Conservation (phyloP, 1,140 invertebrate genomes). For the Coboldia fuscipes region DNA sequence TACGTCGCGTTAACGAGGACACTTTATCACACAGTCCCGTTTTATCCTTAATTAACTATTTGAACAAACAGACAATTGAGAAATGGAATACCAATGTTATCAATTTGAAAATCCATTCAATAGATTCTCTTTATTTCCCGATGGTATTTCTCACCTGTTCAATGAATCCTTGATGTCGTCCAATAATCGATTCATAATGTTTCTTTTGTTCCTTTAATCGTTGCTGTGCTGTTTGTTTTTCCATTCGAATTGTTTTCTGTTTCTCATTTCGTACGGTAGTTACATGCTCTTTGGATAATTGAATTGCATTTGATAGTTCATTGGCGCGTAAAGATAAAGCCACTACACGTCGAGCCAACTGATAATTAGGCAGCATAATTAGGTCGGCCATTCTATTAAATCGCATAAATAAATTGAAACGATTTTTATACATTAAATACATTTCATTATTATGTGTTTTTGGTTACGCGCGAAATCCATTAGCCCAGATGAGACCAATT, state of each 20-base stretch:
- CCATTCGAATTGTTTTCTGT: constrained; percentile 14
- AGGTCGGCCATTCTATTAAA: constrained; percentile 13
- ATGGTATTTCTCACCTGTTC: constrained; percentile 23
- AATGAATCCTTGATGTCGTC: constrained; percentile 44
- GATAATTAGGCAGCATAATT: constrained; percentile 19
- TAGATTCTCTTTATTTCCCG: not conserved
- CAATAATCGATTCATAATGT: constrained; percentile 36
- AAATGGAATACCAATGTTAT: not conserved
- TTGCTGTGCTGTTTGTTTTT: constrained; percentile 13
- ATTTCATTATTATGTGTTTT: not conserved
- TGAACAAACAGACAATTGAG: not conserved
- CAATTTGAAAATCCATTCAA: not conserved
- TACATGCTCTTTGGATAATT: constrained; percentile 19
- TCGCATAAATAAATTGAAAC: not conserved
- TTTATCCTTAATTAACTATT: constrained; percentile 37
- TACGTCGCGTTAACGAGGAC: constrained; percentile 27
- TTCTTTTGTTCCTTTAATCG: constrained; percentile 33
- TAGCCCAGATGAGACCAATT: too few species aligned
- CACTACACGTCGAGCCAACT: constrained; percentile 16
- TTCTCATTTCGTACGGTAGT: constrained; percentile 14
- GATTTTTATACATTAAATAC: not conserved
- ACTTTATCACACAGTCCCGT: constrained; percentile 39
- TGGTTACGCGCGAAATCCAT: not conserved
- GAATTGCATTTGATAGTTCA: constrained; percentile 19
- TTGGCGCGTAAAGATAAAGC: constrained; percentile 16